Evolutionary conservation across 1,140 invertebrate species (phyloP).

Genomic region (Zaprionus kolodkinae): DNA sequence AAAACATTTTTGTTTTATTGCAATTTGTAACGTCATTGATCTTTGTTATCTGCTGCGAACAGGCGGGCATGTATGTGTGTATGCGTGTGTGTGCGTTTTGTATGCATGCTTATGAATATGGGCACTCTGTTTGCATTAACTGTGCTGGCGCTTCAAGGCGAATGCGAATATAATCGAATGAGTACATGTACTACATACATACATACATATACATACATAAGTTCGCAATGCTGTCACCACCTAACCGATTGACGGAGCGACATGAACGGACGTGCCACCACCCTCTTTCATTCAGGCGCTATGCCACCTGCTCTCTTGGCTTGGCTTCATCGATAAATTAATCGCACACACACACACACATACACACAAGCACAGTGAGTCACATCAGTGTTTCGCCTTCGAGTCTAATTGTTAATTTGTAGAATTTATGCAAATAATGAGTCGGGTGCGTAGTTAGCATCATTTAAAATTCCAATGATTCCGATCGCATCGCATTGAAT

Average conservation of each 20-base stretch:
- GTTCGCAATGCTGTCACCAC: slow-evolving; percentile 3
- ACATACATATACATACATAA: not conserved
- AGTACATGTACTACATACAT: not conserved
- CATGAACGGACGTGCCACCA: not conserved
- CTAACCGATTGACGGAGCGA: not conserved
- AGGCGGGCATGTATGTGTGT: too few species aligned
- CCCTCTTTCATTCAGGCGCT: not conserved
- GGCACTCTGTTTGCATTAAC: slow-evolving; percentile 2
- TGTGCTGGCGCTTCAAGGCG: not conserved
- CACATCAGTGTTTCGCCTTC: slow-evolving; percentile 26
- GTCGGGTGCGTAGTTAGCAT: slow-evolving; percentile 17
- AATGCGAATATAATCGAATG: not conserved
- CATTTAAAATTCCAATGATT: slow-evolving; percentile 20
- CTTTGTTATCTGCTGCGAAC: not conserved
- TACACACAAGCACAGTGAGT: not conserved
- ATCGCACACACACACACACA: slow-evolving; percentile 18
- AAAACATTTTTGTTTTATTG: not conserved
- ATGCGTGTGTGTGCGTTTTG: not conserved
- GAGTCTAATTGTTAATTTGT: slow-evolving; percentile 22
- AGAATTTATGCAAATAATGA: slow-evolving; percentile 25
- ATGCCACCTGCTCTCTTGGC: not conserved
- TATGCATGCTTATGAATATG: not conserved
- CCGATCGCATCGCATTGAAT: not conserved
- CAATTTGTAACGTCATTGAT: slow-evolving; percentile 1
- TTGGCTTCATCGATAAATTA: slow-evolving; percentile 25